Conservation (phyloP, 1,140 invertebrate genomes). For the Copidosoma floridanum region DNA sequence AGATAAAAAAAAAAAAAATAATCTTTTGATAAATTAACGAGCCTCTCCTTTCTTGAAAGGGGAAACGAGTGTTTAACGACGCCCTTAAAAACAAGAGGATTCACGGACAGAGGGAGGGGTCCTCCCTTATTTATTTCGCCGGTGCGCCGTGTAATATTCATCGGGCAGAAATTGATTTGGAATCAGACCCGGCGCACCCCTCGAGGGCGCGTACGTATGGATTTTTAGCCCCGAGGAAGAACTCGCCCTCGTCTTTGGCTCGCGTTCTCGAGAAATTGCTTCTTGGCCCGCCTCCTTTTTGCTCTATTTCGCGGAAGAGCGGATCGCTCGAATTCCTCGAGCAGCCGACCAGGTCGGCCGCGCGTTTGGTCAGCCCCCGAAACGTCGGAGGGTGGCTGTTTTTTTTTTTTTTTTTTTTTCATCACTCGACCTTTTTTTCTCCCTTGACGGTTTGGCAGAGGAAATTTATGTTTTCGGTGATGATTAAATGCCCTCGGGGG, state of each 20-base stretch:
- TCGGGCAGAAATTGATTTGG: slow-evolving; percentile 50
- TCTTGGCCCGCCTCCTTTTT: slow-evolving; percentile 7
- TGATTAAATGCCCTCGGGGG: too few species aligned
- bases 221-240: too few species aligned
- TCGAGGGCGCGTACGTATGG: background rate
- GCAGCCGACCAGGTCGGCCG: too few species aligned
- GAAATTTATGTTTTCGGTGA: too few species aligned
- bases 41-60: too few species aligned
- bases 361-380: background rate
- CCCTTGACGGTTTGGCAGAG: too few species aligned
- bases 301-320: too few species aligned
- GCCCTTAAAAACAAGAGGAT: too few species aligned
- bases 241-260: too few species aligned
- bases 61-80: too few species aligned
- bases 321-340: slow-evolving; percentile 2
- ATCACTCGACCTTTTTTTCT: too few species aligned
- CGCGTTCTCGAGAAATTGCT: slow-evolving; percentile 13
- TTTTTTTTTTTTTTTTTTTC: background rate
- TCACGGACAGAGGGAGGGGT: background rate
- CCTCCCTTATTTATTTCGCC: slow-evolving; percentile 49
- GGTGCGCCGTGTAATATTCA: slow-evolving; percentile 48
- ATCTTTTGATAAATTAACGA: too few species aligned
- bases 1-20: slow-evolving; percentile 32
- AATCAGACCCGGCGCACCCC: slow-evolving; percentile 41
- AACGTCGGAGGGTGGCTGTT: background rate